Conservation (phyloP, 2,888 invertebrate species). For the Heliconius ethilla region DNA sequence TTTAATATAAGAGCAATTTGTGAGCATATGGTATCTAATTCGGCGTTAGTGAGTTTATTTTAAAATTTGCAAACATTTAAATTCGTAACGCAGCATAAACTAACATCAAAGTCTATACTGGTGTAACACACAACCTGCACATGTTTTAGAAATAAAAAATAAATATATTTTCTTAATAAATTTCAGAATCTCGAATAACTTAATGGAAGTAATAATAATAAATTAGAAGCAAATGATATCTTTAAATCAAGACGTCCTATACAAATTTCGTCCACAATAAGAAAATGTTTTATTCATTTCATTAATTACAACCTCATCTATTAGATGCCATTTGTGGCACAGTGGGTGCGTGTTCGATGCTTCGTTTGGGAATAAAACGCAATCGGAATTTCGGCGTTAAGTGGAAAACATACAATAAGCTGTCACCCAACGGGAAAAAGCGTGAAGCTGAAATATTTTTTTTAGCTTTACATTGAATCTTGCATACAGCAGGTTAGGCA, state of each 20-base stretch:
- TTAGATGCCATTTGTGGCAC: background rate
- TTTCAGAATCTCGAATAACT: slow-evolving; percentile 1
- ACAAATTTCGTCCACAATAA: background rate
- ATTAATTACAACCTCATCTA: background rate
- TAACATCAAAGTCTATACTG: slow-evolving; percentile 39
- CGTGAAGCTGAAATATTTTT: too few relatives aligned
- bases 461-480: too few relatives aligned
- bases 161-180: slow-evolving; percentile 32
- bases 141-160: slow-evolving; percentile 36
- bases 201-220: slow-evolving; percentile 27
- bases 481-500: too few relatives aligned
- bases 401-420: too few relatives aligned
- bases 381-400: too few relatives aligned
- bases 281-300: background rate
- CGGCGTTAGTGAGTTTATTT: slow-evolving; percentile 24
- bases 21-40: slow-evolving; percentile 25
- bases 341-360: background rate
- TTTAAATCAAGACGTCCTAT: slow-evolving; percentile 18
- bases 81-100: slow-evolving; percentile 32
- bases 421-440: too few relatives aligned
- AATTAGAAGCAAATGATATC: slow-evolving; percentile 29
- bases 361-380: too few relatives aligned
- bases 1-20: slow-evolving; percentile 17
- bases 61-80: slow-evolving; percentile 33
- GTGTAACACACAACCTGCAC: slow-evolving; percentile 8